Evolutionary conservation across 2,113 vertebrate genomes (phyloP), one percentile per base, ranked within the genome.

Genomic region (Melanotaenia duboulayi): DNA sequence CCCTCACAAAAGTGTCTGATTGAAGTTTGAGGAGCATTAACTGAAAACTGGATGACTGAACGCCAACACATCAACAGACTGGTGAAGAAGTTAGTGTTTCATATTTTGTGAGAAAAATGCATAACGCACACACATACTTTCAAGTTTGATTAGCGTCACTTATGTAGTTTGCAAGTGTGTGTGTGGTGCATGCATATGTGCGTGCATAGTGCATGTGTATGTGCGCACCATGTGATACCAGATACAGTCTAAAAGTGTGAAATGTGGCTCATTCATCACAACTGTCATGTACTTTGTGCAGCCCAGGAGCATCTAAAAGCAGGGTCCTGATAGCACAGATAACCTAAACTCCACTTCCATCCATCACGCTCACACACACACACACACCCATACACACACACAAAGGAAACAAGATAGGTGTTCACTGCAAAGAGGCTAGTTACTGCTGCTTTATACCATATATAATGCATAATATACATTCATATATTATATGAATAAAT

Each of bases 181-280:
- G 48, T 59, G 65, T 65, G 74, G 11, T 6, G 48, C 23, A 1
- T 64, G 49, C 16, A 28, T 65, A 19, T 59, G 50, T 52, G 20
- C 56, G 19, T 50, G 39, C 44, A 54, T 65, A 44, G 19, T 51
- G 32, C 25, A 50, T 65, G 25, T 63, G 49, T 57, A 23, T 65
- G 25, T 57, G 49, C 39, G 71, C 19, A 51, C 16, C 2, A n/a
- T 40, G 50, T 63, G 61, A 71, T 71, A 69, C 52, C 61, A 85
- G 79, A 80, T 67, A 22, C 28, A 40, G 74, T 79, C 25, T 65
- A 62, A 65, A 74, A 75, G 65, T 72, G 68, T 77, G 62, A 84
- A 83, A 87, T 84, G 65, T 54, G 67, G 62, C 73, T 83, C 79
- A 86, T 90, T 87, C 76, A 84, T 89, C 86, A 88, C 70, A 57